Evolutionary conservation across 2,113 vertebrate species (phyloP).

Genomic region (Balaeniceps rex): DNA sequence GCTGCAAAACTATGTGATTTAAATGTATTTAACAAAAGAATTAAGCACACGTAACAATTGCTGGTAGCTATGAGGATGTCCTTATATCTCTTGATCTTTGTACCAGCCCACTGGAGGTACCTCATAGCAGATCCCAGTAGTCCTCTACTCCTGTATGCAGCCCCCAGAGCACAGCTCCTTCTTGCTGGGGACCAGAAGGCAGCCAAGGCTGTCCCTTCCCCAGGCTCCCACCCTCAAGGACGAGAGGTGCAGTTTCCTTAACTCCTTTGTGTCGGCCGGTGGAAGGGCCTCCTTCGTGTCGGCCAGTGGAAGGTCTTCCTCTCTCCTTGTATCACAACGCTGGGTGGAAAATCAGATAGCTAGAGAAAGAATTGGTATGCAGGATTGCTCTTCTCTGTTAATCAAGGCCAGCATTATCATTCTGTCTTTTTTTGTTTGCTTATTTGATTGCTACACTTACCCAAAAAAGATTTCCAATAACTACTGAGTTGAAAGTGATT

Average conservation of each 20-base stretch:
- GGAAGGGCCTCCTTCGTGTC: not conserved
- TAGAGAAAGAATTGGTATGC: not conserved
- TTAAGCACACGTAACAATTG: not conserved
- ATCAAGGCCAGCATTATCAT: slow-evolving; percentile 36
- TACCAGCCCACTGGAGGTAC: not conserved
- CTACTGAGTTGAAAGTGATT: slow-evolving; percentile 38
- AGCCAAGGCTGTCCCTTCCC: not conserved
- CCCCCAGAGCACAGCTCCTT: not conserved
- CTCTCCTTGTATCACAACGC: not conserved
- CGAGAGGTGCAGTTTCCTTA: not conserved
- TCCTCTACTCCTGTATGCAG: not conserved
- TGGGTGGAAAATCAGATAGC: not conserved
- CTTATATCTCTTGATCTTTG: not conserved
- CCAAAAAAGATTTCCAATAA: slow-evolving; percentile 46
- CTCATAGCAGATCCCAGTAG: not conserved
- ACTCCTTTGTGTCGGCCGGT: not conserved
- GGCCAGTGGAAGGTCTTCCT: not conserved
- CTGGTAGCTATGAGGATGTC: not conserved
- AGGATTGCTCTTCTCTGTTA: not conserved
- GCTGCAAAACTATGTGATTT: not conserved
- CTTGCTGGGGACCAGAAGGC: not conserved
- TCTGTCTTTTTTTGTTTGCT: slow-evolving; percentile 34
- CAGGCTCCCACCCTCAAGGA: not conserved
- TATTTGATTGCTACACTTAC: slow-evolving; percentile 54
- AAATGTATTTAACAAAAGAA: not conserved